A percentile compares a stretch with the other conserved stretches of the same genome.
Conservation (phyloP, 2,797 vertebrate genomes). For the Anabas testudineus region DNA sequence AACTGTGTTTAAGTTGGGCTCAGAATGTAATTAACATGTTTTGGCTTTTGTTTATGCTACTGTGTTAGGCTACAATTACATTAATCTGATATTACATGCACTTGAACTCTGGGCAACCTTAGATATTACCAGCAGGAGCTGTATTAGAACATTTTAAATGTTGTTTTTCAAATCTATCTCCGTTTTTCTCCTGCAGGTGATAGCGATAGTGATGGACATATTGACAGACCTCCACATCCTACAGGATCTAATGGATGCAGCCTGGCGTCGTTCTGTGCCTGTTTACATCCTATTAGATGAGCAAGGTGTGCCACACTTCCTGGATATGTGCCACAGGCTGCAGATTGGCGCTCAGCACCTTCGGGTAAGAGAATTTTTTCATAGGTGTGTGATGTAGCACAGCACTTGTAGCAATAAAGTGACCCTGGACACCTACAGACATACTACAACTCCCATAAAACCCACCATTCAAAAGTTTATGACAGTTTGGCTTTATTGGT, state of each 20-base stretch:
- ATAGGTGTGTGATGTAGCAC: too few species aligned
- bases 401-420: background rate
- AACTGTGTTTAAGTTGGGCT: too few species aligned
- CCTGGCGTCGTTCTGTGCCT: constrained; percentile 86
- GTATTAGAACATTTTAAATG: too few species aligned
- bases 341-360: constrained; percentile 86
- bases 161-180: too few species aligned
- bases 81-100: too few species aligned
- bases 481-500: background rate
- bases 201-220: constrained; percentile 95
- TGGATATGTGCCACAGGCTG: constrained; percentile 93
- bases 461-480: background rate
- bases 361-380: constrained; percentile 74
- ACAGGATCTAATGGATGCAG: constrained; percentile 91
- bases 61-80: too few species aligned
- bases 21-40: too few species aligned
- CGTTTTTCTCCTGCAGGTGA: constrained; percentile 81
- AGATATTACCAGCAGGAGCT: too few species aligned
- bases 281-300: constrained; percentile 92
- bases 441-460: too few species aligned
- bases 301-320: constrained; percentile 86
- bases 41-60: too few species aligned
- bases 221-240: constrained; percentile 94
- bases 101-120: too few species aligned
- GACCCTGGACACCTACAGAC: background rate